Evolutionary conservation across 1,140 invertebrate genomes (phyloP).

Genomic region (Cydia fagiglandana): DNA sequence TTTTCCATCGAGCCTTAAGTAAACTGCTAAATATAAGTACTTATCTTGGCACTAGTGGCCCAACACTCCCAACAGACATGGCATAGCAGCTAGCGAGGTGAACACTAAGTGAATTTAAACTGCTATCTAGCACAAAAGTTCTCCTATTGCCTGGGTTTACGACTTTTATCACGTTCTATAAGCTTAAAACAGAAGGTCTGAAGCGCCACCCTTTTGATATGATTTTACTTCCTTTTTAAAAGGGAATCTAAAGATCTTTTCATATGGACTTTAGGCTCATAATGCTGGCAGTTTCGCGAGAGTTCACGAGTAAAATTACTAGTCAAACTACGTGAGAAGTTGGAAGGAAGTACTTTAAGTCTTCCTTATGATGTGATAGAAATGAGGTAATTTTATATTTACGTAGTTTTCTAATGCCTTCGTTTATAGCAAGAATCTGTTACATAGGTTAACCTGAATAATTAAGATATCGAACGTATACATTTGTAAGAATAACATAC

Average conservation of each 20-base stretch:
- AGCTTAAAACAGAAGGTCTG: neutral
- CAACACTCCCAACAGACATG: neutral
- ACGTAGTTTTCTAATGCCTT: no score
- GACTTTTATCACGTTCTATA: neutral
- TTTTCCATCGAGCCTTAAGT: no score
- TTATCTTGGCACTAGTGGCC: neutral
- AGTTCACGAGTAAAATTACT: neutral
- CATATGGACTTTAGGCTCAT: neutral
- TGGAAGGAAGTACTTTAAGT: neutral
- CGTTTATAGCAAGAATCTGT: no score
- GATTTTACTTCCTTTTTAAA: neutral
- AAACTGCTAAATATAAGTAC: neutral
- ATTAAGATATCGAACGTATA: no score
- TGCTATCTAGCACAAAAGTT: neutral
- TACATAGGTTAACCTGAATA: no score
- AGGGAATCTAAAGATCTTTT: neutral
- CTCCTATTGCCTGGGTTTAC: neutral
- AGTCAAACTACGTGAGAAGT: neutral
- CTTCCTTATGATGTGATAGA: neutral
- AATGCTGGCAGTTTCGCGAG: neutral
- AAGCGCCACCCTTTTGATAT: neutral
- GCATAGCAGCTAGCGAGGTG: neutral
- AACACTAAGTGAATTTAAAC: constrained; percentile 16
- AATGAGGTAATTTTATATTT: no score
- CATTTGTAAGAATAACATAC: no score